These are phyloP conservation scores for Isichthys henryi DNA, from an alignment of 2,113 vertebrate species.

Conservation along the genomic window DNA sequence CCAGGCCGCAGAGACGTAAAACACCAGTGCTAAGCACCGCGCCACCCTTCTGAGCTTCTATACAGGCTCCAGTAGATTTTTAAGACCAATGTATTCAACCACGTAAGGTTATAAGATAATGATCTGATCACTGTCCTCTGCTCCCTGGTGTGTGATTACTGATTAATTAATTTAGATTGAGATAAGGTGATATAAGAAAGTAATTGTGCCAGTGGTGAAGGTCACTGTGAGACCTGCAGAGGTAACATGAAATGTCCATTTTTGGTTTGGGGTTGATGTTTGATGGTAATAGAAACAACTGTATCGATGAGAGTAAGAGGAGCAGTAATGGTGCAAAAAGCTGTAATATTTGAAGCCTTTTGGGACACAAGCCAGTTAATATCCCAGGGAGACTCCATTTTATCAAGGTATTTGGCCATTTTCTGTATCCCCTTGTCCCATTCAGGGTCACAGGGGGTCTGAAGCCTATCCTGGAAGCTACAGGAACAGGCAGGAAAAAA, in stretches of 20 bases:
- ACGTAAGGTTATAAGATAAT: background rate
- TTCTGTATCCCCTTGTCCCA: background rate
- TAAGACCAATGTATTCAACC: background rate
- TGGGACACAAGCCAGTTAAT: background rate
- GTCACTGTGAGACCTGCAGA: background rate
- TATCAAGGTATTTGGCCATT: background rate
- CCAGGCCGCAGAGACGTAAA: background rate
- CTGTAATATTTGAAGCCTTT: background rate
- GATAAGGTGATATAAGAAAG: background rate
- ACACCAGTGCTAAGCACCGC: background rate
- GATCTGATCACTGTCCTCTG: background rate
- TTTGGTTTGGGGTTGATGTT: background rate
- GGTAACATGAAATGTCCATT: background rate
- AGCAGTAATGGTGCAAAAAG: background rate
- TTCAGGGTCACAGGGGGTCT: background rate
- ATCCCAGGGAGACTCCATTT: background rate
- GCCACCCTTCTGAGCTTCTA: background rate
- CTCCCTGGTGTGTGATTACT: background rate
- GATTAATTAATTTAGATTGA: background rate
- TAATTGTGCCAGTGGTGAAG: background rate
- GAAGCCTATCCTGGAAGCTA: background rate
- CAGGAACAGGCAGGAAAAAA: background rate
- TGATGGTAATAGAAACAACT: background rate
- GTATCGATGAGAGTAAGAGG: background rate
- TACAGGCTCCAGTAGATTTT: background rate